These are phyloP conservation scores for Heloderma charlesbogerti DNA, from an alignment of 2,113 vertebrate species.

Conservation along the genomic window DNA sequence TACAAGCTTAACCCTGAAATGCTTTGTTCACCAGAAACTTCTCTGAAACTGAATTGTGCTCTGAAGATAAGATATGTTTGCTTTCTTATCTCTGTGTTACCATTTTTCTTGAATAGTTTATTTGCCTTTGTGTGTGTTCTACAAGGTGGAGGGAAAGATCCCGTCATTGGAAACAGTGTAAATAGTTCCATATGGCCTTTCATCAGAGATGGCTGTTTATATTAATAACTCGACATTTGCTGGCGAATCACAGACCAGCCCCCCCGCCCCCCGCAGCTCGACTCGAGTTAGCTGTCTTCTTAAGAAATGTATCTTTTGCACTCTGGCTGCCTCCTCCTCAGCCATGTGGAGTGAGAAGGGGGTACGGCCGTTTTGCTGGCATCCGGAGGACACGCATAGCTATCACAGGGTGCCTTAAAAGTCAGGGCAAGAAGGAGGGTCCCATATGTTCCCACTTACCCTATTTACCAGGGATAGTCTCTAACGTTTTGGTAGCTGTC, in stretches of 20 bases:
- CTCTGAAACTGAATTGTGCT: constrained; percentile 34
- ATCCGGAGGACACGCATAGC: not conserved
- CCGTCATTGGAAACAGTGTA: constrained; percentile 49
- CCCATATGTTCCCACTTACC: too few relatives aligned
- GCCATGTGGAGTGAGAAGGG: not conserved
- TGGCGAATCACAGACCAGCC: not conserved
- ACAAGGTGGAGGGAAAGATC: constrained; percentile 53
- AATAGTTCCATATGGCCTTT: constrained; percentile 64
- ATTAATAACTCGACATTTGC: constrained; percentile 44
- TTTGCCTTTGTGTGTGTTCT: constrained; percentile 64
- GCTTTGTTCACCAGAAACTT: constrained; percentile 13
- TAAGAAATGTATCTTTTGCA: constrained; percentile 10
- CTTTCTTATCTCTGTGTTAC: constrained; percentile 10
- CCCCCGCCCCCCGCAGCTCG: not conserved
- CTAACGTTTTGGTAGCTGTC: not conserved
- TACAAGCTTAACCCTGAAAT: constrained; percentile 39
- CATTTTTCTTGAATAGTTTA: constrained; percentile 59
- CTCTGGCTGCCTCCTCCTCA: not conserved
- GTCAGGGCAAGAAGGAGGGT: not conserved
- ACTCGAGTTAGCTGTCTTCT: not conserved
- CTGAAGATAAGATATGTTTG: not conserved
- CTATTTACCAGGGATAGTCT: not conserved
- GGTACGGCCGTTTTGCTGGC: not conserved
- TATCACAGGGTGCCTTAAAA: not conserved
- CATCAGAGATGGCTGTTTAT: constrained; percentile 53